Evolutionary conservation across 1,140 invertebrate genomes (phyloP).

Genomic region (Dendrolimus kikuchii): DNA sequence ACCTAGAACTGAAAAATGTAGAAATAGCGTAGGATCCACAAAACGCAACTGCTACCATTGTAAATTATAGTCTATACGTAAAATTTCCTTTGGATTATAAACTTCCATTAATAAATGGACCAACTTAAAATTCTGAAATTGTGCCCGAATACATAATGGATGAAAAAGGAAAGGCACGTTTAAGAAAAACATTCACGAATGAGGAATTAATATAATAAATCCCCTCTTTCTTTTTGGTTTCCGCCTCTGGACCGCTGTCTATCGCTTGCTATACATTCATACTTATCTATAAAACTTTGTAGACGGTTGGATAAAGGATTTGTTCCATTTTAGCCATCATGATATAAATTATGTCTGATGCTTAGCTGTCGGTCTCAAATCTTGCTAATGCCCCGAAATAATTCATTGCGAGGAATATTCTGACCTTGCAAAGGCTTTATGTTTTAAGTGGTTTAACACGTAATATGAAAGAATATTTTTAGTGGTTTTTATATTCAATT

Average conservation of each 20-base stretch:
- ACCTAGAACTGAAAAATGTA: too few species aligned
- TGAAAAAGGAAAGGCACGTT: background rate
- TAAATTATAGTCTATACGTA: too few species aligned
- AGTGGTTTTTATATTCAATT: too few species aligned
- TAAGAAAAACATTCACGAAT: constrained; percentile 2
- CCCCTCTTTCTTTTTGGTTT: background rate
- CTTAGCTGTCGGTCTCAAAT: background rate
- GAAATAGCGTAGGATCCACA: too few species aligned
- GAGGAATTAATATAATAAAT: constrained; percentile 3
- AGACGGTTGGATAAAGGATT: constrained; percentile 1
- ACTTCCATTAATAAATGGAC: too few species aligned
- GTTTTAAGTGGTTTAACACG: background rate
- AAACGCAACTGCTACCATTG: too few species aligned
- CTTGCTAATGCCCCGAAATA: constrained; percentile 2
- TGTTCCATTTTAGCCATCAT: background rate
- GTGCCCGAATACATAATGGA: background rate
- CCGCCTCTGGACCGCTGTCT: background rate
- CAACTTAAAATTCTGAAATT: background rate
- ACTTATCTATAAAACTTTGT: background rate
- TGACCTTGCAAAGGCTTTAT: background rate
- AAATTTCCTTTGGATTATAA: too few species aligned
- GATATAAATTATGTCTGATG: constrained; percentile 3
- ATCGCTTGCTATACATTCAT: background rate
- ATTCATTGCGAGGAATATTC: constrained; percentile 1
- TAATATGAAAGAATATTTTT: too few species aligned